phyloP scores from a whole-genome alignment of 2,113 vertebrate species.

The Cygnus atratus region DNA sequence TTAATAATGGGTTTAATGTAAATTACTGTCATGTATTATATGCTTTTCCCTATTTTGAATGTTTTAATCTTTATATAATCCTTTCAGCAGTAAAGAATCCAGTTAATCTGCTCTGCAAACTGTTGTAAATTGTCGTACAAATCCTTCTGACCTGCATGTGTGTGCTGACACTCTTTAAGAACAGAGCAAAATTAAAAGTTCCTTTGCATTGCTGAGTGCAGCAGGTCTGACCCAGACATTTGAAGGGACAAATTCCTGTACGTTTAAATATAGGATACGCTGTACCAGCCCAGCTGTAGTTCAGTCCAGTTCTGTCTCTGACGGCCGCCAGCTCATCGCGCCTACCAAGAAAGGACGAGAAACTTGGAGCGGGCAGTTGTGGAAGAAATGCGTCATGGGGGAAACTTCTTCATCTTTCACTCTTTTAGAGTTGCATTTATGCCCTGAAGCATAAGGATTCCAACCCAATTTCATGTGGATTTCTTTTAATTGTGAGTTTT shows the following conservation, averaged over 20 bases:
- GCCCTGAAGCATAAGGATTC: not conserved
- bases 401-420: not conserved
- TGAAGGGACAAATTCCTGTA: not conserved
- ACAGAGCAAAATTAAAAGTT: constrained; percentile 5
- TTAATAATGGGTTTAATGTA: constrained; percentile 28
- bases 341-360: not conserved
- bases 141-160: not conserved
- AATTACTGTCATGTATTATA: not conserved
- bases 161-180: not conserved
- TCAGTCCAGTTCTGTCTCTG: not conserved
- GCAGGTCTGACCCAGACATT: not conserved
- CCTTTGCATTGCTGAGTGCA: not conserved
- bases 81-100: constrained; percentile 34
- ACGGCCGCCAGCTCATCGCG: not conserved
- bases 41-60: constrained; percentile 22
- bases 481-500: not conserved
- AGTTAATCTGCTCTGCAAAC: constrained; percentile 9
- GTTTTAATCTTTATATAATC: constrained; percentile 56
- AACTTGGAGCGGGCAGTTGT: not conserved
- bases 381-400: not conserved
- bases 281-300: not conserved
- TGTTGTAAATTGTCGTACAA: constrained; percentile 25
- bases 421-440: constrained; percentile 13
- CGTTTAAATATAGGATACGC: constrained; percentile 6
- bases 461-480: not conserved